Evolutionary conservation across 2,797 vertebrate genomes (phyloP).

Genomic region (Trachops cirrhosus): DNA sequence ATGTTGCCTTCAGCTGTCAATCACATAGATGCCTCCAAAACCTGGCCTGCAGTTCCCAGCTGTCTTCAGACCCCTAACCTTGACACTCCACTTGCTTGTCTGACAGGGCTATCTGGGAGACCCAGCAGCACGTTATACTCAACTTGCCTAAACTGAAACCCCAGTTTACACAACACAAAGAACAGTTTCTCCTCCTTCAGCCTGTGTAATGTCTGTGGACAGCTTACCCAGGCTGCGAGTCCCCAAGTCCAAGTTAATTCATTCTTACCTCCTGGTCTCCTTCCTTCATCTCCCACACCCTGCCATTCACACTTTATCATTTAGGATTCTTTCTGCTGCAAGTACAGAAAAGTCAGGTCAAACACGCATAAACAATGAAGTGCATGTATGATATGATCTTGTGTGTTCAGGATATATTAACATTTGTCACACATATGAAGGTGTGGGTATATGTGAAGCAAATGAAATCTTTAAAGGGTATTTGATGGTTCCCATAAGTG

Average conservation of each 20-base stretch:
- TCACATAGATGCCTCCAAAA: not conserved
- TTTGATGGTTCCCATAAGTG: not conserved
- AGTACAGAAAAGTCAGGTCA: not conserved
- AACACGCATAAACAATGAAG: not conserved
- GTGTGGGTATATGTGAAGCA: not conserved
- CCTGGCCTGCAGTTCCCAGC: not conserved
- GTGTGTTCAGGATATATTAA: not conserved
- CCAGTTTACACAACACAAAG: not conserved
- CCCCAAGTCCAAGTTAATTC: not conserved
- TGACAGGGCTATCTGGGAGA: not conserved
- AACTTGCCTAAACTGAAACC: not conserved
- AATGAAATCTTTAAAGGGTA: not conserved
- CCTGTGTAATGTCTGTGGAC: not conserved
- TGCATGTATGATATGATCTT: too few relatives aligned
- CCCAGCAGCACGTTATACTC: not conserved
- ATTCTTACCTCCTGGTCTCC: not conserved
- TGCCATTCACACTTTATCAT: not conserved
- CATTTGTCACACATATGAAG: not conserved
- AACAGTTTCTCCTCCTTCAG: not conserved
- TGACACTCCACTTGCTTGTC: not conserved
- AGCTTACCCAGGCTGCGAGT: too few relatives aligned
- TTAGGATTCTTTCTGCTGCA: not conserved
- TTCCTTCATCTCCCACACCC: not conserved
- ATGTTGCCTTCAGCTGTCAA: not conserved
- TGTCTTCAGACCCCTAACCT: not conserved